A percentile compares a stretch with the other conserved stretches of the same genome.
These are phyloP conservation scores for Cephus rjabovi DNA, from an alignment of 2,888 invertebrate species.

Conservation along the genomic window DNA sequence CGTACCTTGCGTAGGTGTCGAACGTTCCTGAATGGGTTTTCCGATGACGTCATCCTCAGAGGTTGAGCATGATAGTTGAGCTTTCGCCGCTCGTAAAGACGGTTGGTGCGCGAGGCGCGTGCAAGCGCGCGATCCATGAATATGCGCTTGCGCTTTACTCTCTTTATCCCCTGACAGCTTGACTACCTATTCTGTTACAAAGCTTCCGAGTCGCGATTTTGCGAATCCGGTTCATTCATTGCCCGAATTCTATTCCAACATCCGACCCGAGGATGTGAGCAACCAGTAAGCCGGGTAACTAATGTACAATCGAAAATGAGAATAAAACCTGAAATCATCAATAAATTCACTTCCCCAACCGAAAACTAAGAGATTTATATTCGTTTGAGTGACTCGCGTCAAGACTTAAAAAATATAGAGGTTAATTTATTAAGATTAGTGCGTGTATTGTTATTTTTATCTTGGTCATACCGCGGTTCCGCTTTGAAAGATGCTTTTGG, in stretches of 20 bases:
- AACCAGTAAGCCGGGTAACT: neutral
- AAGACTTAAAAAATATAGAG: neutral
- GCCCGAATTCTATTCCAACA: neutral
- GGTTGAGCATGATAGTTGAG: slow-evolving; percentile 6
- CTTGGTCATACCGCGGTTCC: neutral
- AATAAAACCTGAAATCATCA: neutral
- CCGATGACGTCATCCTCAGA: slow-evolving; percentile 40
- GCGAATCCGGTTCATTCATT: slow-evolving; percentile 18
- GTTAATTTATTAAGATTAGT: neutral
- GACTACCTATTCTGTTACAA: neutral
- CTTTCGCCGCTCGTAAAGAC: neutral
- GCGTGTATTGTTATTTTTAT: neutral
- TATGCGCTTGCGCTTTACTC: slow-evolving; percentile 51
- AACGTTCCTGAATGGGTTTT: slow-evolving; percentile 43
- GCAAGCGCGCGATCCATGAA: slow-evolving; percentile 49
- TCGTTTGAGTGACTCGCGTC: neutral
- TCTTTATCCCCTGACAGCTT: slow-evolving; percentile 21
- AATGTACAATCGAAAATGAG: neutral
- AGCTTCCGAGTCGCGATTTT: slow-evolving; percentile 12
- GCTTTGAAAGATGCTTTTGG: neutral
- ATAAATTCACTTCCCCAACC: neutral
- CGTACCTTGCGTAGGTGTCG: slow-evolving; percentile 15
- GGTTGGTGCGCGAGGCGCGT: neutral
- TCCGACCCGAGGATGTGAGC: neutral
- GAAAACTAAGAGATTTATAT: neutral